Percentiles rank a stretch among this genome's conserved stretches.
Conservation (phyloP, 2,888 invertebrate genomes). For the Ophioninae sp. region DNA sequence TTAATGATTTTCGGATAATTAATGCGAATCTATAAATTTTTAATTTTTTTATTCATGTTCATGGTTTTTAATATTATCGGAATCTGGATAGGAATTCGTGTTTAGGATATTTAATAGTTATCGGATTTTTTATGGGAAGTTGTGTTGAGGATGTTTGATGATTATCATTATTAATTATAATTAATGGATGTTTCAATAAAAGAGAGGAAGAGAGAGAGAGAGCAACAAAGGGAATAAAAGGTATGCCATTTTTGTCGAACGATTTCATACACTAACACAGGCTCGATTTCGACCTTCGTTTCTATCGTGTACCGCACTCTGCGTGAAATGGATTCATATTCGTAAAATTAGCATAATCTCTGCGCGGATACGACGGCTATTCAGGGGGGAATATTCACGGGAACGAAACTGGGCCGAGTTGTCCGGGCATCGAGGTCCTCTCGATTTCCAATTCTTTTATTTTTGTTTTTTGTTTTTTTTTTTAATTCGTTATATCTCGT, state of each 20-base stretch:
- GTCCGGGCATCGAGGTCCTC: conserved; percentile 29
- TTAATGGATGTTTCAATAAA: no score
- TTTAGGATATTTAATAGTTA: no score
- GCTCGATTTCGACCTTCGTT: conserved; percentile 38
- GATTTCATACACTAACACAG: conserved; percentile 15
- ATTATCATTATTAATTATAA: no score
- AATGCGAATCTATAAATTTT: no score
- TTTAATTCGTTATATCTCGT: background rate
- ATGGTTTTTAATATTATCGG: no score
- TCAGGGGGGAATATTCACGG: conserved; percentile 27
- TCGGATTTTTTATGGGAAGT: no score
- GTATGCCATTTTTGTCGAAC: conserved; percentile 43
- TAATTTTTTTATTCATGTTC: no score
- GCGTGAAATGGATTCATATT: conserved; percentile 24
- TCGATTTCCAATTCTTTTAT: conserved; percentile 1
- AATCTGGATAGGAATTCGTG: no score
- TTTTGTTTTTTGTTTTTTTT: background rate
- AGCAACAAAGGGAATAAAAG: conserved; percentile 4
- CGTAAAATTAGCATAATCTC: conserved; percentile 54
- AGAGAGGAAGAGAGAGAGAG: background rate
- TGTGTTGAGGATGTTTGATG: no score
- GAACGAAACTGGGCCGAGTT: conserved; percentile 48
- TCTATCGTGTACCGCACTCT: conserved; percentile 29
- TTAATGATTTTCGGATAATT: no score
- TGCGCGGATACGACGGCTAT: conserved; percentile 9